A percentile compares a stretch with the other conserved stretches of the same genome.
These are phyloP conservation scores for Balaenoptera acutorostrata DNA, from an alignment of 2,113 vertebrate species.

Conservation along the genomic window DNA sequence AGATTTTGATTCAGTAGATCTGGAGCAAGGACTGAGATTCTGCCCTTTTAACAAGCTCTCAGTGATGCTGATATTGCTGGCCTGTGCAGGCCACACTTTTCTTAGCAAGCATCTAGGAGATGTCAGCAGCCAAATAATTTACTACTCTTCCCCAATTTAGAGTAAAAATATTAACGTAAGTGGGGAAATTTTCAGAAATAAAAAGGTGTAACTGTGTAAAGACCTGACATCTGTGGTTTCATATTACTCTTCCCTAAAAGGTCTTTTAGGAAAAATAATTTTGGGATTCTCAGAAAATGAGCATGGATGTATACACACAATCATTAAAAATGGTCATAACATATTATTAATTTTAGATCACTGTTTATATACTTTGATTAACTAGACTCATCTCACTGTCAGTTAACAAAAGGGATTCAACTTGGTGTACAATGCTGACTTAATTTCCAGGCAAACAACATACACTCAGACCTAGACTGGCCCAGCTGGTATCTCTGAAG, in stretches of 20 bases:
- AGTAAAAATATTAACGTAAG: background rate
- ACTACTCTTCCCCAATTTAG: background rate
- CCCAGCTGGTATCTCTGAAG: background rate
- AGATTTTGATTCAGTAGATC: background rate
- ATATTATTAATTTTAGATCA: background rate
- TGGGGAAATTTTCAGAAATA: background rate
- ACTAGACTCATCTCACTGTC: background rate
- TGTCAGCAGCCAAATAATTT: background rate
- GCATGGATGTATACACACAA: background rate
- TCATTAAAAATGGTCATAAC: background rate
- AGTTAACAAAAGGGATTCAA: background rate
- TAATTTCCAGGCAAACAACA: background rate
- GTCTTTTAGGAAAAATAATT: background rate
- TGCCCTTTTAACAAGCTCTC: background rate
- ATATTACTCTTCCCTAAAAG: background rate
- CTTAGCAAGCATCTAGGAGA: background rate
- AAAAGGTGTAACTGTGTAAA: constrained; percentile 2
- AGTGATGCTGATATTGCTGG: background rate
- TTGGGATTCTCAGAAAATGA: background rate
- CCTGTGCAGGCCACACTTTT: background rate
- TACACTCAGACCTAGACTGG: background rate
- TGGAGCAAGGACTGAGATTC: background rate
- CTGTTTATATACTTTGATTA: background rate
- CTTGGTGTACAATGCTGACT: background rate
- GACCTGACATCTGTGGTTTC: background rate